Evolutionary conservation across 2,797 vertebrate genomes (phyloP).

Genomic region (Hapalemur alaotrensis): DNA sequence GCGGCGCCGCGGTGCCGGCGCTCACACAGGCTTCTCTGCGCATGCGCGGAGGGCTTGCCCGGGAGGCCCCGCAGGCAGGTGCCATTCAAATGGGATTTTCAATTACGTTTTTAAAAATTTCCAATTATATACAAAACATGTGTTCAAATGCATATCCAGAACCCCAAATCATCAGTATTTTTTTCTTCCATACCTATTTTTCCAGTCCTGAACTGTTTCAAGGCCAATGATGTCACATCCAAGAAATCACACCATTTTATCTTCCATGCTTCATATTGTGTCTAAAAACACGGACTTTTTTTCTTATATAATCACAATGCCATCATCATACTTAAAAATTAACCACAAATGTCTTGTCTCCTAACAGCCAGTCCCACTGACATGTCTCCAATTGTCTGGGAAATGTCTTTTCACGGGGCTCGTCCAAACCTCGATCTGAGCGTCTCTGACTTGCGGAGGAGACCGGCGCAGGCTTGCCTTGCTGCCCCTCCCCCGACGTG

Average conservation of each 20-base stretch:
- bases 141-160: too few relatives aligned
- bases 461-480: fast-evolving
- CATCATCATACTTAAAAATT: background rate
- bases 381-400: background rate
- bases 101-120: background rate
- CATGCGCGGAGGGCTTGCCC: background rate
- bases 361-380: background rate
- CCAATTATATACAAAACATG: background rate
- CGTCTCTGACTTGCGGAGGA: background rate
- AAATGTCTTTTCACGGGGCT: background rate
- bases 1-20: background rate
- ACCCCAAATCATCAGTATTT: background rate
- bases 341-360: background rate
- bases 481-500: fast-evolving
- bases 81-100: background rate
- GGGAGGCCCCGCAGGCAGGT: background rate
- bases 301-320: background rate
- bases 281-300: background rate
- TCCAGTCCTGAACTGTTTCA: background rate
- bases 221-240: background rate
- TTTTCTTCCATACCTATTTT: background rate
- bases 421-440: background rate
- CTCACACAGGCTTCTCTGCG: background rate
- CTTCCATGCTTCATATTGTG: fast-evolving
- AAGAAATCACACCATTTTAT: background rate